Percentiles rank a stretch among this genome's conserved stretches.
phyloP scores from a whole-genome alignment of 2,888 invertebrate species.

The Gryllus longicercus region DNA sequence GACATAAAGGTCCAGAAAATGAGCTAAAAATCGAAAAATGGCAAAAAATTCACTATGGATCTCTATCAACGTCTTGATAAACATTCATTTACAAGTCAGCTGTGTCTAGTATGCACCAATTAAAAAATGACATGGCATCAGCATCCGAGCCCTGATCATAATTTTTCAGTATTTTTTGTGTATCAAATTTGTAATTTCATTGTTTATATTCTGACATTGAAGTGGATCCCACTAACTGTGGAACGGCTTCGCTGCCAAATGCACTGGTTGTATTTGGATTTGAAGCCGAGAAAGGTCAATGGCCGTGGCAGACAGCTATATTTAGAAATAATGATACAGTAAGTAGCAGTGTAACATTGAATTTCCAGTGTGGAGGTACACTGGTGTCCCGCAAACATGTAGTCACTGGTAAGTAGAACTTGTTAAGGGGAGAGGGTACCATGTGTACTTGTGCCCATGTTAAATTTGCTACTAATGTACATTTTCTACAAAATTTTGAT shows the following conservation, averaged over 20 bases:
- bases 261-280: not conserved
- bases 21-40: too few species aligned
- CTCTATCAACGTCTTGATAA: too few species aligned
- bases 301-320: slow-evolving; percentile 21
- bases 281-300: not conserved
- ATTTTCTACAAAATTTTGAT: too few species aligned
- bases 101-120: too few species aligned
- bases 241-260: not conserved
- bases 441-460: too few species aligned
- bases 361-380: slow-evolving; percentile 6
- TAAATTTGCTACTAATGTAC: too few species aligned
- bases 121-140: too few species aligned
- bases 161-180: too few species aligned
- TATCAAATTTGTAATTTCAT: not conserved
- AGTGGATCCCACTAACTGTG: not conserved
- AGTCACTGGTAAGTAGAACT: not conserved
- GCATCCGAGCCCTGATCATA: too few species aligned
- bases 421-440: not conserved
- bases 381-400: not conserved
- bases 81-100: too few species aligned
- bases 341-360: not conserved
- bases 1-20: too few species aligned
- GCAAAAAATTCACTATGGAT: too few species aligned
- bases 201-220: not conserved
- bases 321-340: slow-evolving; percentile 19